Evolutionary conservation across 2,888 invertebrate genomes (phyloP), one percentile per base, ranked within the genome.

Genomic region (Artemia sp.): DNA sequence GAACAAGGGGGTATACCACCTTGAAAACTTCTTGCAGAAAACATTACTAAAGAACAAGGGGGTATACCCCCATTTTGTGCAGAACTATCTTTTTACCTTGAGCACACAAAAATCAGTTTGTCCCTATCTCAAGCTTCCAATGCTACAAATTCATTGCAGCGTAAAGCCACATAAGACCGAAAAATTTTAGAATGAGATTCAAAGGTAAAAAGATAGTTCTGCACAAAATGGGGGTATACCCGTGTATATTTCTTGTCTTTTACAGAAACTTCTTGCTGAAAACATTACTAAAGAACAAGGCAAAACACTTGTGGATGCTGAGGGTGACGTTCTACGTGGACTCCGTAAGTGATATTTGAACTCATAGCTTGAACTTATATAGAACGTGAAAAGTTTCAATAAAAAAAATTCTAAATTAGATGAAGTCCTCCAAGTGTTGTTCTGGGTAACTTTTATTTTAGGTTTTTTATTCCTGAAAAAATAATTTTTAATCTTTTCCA

Each of bases 261-360:
- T 76, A n/a, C 74, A 85, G 83, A 86, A 88, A 80, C 87, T 88
- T 77, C 79, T 98, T 74, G 95, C 97, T 0, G 86, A 87, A 73
- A 92, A 87, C 78, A 90, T 99, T 72, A 97, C 97, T 2, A 81
- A 84, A 74, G 98, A 99, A 78, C 97, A 98, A 80, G 98, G 98
- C 70, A 98, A 98, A 79, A 98, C 98, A 0, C 81, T 92, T 73
- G 86, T 87, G 12, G 98, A 98, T 81, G 97, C 98, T 0, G 95
- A 97, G 78, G 98, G 98, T 58, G 98, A 99, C 80, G 96, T 98
- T 4, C 84, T 93, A 72, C 85, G 98, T 77, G 98, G 98, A 72
- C 84, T 98, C 72, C 98, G 93, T 93, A 82, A 87, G 90, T 86
- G 12, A 11, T 69, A 9, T 70, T 70, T 66, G 38, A 24, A 51